Conservation (phyloP, 2,113 vertebrate genomes). For the Pseudopipra pipra region DNA sequence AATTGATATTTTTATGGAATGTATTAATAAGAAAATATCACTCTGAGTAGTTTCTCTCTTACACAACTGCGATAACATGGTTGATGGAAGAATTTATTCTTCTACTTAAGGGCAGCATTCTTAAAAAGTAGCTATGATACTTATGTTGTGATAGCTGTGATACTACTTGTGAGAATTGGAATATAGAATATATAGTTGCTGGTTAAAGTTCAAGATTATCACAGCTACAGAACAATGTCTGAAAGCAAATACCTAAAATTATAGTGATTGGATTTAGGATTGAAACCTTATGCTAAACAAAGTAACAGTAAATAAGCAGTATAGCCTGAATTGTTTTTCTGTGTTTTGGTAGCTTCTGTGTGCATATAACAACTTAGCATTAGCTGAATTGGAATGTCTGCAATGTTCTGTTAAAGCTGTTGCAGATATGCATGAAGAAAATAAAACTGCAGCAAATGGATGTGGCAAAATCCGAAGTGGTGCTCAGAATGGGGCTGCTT, state of each 20-base stretch:
- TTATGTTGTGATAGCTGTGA: neutral
- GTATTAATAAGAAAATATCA: neutral
- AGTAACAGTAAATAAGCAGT: neutral
- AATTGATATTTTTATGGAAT: neutral
- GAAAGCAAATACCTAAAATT: neutral
- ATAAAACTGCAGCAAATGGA: slow-evolving; percentile 37
- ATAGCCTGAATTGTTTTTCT: neutral
- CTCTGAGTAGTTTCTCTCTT: neutral
- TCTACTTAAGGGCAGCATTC: neutral
- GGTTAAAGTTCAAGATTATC: neutral
- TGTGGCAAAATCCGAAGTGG: slow-evolving; percentile 65
- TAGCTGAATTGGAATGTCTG: neutral
- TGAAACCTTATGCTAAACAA: neutral
- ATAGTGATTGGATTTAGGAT: neutral
- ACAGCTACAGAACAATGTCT: neutral
- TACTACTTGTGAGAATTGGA: neutral
- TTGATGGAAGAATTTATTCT: neutral
- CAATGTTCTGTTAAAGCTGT: slow-evolving; percentile 47
- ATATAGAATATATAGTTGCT: neutral
- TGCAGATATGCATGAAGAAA: slow-evolving; percentile 73
- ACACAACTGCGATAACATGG: neutral
- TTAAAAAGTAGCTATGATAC: neutral
- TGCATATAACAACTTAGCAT: neutral
- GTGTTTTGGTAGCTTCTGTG: neutral
- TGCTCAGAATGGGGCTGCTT: slow-evolving; percentile 79